phyloP scores from a whole-genome alignment of 2,888 invertebrate species.

The Drosophila sordidapex region DNA sequence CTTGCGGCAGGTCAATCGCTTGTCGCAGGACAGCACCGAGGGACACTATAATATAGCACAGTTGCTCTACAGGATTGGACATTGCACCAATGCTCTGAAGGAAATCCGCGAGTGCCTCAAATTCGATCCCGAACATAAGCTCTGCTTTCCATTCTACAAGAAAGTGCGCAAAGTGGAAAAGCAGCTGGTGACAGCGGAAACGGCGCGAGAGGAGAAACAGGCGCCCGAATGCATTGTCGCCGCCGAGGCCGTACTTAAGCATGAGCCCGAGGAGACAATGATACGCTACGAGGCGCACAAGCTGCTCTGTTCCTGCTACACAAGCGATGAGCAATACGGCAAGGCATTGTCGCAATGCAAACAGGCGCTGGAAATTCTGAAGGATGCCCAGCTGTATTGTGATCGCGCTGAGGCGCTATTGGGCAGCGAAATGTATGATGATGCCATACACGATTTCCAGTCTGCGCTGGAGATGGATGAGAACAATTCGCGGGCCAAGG shows the following conservation, averaged over 20 bases:
- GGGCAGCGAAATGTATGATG: conserved; percentile 95
- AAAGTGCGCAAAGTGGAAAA: conserved; percentile 97
- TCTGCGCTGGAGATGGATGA: conserved; percentile 94
- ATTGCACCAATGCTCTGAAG: conserved; percentile 94
- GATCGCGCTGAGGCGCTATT: conserved; percentile 97
- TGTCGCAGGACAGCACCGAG: conserved; percentile 95
- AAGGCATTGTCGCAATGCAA: conserved; percentile 92
- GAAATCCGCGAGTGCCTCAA: conserved; percentile 98
- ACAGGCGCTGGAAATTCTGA: conserved; percentile 90
- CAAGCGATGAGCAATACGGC: conserved; percentile 88
- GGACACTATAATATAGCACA: conserved; percentile 89
- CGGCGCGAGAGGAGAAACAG: conserved; percentile 87
- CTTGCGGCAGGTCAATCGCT: conserved; percentile 94
- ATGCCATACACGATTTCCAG: conserved; percentile 95
- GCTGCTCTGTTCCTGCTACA: conserved; percentile 92
- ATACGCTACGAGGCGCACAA: conserved; percentile 91
- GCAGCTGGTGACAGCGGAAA: conserved; percentile 88
- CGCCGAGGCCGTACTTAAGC: conserved; percentile 88
- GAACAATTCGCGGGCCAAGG: conserved; percentile 92
- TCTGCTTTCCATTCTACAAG: conserved; percentile 98
- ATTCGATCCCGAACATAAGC: conserved; percentile 98
- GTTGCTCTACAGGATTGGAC: conserved; percentile 95
- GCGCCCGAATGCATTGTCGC: conserved; percentile 89
- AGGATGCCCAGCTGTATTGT: conserved; percentile 92
- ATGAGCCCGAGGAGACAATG: conserved; percentile 89